Percentiles rank a stretch among this genome's conserved stretches.
These are phyloP conservation scores for Antechinus flavipes DNA, from an alignment of 2,113 vertebrate species.

Conservation along the genomic window DNA sequence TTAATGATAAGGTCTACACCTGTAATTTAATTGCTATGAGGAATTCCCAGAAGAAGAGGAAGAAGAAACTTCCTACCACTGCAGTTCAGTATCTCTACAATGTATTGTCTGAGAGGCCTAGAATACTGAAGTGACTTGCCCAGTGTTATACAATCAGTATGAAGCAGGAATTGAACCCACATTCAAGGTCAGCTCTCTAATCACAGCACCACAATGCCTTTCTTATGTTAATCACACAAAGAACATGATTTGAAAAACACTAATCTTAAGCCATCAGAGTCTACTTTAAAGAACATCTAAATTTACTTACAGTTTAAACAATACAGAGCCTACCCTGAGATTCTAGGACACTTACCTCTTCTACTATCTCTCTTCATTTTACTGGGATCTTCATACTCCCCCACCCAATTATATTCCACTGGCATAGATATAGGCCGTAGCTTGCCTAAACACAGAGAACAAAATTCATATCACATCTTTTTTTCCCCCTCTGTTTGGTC, in stretches of 20 bases:
- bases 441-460: conserved; percentile 90
- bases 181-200: neutral
- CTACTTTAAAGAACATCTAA: conserved; percentile 69
- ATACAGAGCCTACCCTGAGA: conserved; percentile 78
- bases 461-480: conserved; percentile 82
- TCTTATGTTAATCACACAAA: neutral
- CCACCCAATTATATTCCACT: conserved; percentile 99
- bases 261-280: conserved; percentile 54
- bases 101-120: neutral
- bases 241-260: conserved; percentile 24
- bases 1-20: neutral
- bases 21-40: neutral
- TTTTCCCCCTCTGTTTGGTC: conserved; percentile 73
- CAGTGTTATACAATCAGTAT: neutral
- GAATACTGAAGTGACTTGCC: neutral
- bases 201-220: neutral
- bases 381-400: conserved; percentile 97
- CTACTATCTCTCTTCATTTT: conserved; percentile 98
- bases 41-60: neutral
- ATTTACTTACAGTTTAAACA: conserved; percentile 68
- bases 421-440: conserved; percentile 98
- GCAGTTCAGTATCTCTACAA: neutral
- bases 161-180: neutral
- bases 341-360: conserved; percentile 93
- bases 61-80: neutral